Evolutionary conservation across 2,797 vertebrate genomes (phyloP).

Genomic region (Catamblyrhynchus diadema): DNA sequence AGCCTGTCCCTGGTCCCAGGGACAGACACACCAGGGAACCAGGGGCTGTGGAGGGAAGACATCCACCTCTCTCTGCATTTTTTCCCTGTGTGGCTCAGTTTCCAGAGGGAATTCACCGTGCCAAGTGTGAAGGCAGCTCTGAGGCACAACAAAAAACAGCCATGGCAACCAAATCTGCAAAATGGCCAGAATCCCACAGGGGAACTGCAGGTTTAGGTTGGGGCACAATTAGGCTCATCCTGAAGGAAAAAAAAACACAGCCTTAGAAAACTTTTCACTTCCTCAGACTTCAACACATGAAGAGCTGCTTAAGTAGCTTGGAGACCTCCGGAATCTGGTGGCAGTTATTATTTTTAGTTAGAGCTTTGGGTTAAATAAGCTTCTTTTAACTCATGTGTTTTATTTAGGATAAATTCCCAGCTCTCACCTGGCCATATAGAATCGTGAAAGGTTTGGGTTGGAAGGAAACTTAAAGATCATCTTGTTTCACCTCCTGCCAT

Average conservation of each 20-base stretch:
- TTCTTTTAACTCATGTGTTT: neutral
- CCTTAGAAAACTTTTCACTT: neutral
- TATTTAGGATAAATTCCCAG: neutral
- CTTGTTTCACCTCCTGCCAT: neutral
- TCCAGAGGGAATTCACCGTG: neutral
- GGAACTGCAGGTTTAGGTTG: neutral
- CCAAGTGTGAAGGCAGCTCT: neutral
- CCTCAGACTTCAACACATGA: neutral
- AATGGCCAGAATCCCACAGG: neutral
- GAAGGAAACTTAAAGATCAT: neutral
- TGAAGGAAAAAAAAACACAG: neutral
- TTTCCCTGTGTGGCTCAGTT: neutral
- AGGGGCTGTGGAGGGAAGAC: neutral
- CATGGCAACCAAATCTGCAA: neutral
- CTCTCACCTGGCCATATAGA: neutral
- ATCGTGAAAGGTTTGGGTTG: neutral
- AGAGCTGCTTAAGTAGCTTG: neutral
- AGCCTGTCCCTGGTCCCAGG: neutral
- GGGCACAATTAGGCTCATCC: neutral
- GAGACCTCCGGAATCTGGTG: neutral
- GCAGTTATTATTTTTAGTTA: neutral
- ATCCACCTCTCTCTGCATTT: accelerated
- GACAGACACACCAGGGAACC: accelerated
- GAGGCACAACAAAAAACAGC: neutral
- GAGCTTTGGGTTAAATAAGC: neutral